Conservation (phyloP, 2,888 invertebrate genomes). For the Antheraea assamensis region DNA sequence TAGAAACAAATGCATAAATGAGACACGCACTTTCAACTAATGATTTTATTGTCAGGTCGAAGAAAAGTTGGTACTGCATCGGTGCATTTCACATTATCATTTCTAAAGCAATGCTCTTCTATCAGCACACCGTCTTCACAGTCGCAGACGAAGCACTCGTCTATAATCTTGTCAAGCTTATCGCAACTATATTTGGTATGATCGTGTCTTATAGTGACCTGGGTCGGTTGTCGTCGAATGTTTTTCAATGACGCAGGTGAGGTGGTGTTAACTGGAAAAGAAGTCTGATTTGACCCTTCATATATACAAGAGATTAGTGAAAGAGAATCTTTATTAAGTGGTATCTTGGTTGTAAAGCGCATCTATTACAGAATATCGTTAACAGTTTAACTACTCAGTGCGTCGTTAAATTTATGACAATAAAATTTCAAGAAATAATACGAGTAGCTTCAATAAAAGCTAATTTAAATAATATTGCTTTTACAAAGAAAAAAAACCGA, state of each 20-base stretch:
- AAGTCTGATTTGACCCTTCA: neutral
- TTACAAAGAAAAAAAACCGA: too few species aligned
- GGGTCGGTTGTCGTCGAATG: constrained; percentile 21
- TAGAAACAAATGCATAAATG: neutral
- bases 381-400: too few species aligned
- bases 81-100: constrained; percentile 42
- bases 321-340: neutral
- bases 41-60: constrained; percentile 27
- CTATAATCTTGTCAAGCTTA: constrained; percentile 44
- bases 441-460: too few species aligned
- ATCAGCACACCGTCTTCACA: constrained; percentile 50
- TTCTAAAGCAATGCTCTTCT: constrained; percentile 65
- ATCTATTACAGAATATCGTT: too few species aligned
- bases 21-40: constrained; percentile 5
- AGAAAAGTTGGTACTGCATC: constrained; percentile 50
- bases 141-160: constrained; percentile 63
- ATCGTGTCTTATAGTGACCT: constrained; percentile 31
- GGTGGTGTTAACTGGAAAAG: neutral
- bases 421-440: too few species aligned
- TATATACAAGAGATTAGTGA: neutral
- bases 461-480: too few species aligned
- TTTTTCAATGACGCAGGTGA: neutral
- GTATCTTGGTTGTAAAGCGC: neutral
- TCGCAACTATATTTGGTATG: constrained; percentile 56
- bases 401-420: neutral